Conservation (phyloP, 2,113 vertebrate species). For the Pitta sordida region DNA sequence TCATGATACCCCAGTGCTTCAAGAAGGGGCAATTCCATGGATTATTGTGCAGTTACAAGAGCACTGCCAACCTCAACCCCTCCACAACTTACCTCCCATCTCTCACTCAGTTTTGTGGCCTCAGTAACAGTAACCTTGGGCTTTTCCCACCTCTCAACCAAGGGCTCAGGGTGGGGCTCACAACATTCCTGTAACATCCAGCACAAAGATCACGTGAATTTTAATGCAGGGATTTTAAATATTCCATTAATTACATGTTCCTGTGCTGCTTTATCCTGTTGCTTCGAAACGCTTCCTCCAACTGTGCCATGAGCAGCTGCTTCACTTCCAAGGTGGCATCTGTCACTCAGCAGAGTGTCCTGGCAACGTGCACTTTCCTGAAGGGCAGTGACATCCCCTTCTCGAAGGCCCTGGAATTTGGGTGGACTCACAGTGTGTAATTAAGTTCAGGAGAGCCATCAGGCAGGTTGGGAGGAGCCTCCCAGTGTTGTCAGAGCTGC, state of each 20-base stretch:
- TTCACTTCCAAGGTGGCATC: not conserved
- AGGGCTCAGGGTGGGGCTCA: not conserved
- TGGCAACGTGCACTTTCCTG: not conserved
- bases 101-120: not conserved
- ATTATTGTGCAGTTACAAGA: not conserved
- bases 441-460: not conserved
- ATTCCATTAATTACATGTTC: not conserved
- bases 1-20: not conserved
- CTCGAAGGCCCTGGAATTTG: not conserved
- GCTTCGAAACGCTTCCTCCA: not conserved
- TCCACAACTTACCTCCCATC: not conserved
- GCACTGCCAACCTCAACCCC: not conserved
- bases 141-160: not conserved
- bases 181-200: conserved; percentile 10
- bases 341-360: not conserved
- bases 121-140: not conserved
- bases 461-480: conserved; percentile 5
- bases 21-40: not conserved
- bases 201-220: not conserved
- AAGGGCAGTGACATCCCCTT: not conserved
- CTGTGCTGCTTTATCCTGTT: not conserved
- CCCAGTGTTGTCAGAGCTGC: not conserved
- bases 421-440: not conserved
- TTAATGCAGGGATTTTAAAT: not conserved
- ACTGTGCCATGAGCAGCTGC: not conserved